These are phyloP conservation scores for Drosophila percnosoma DNA, from an alignment of 2,888 invertebrate genomes.

Conservation along the genomic window DNA sequence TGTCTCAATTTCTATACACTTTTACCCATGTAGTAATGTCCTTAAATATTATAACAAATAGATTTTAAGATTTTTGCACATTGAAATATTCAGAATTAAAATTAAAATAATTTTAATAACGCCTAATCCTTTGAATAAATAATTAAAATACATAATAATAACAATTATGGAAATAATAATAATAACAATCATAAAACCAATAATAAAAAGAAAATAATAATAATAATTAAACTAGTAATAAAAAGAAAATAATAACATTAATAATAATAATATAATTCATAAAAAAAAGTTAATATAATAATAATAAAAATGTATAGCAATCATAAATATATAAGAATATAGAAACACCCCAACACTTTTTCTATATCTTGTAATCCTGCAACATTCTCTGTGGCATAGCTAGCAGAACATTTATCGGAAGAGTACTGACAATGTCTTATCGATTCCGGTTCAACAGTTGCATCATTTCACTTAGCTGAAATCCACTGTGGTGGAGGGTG, in stretches of 20 bases:
- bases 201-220: too few species aligned
- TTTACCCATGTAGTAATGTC: not conserved
- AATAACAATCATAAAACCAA: not conserved
- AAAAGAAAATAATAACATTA: not conserved
- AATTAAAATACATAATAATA: not conserved
- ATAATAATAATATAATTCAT: not conserved
- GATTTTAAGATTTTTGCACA: not conserved
- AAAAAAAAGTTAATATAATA: not conserved
- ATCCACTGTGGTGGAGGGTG: conserved; percentile 5
- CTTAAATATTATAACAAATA: not conserved
- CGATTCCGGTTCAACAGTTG: conserved; percentile 76
- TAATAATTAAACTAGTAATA: not conserved
- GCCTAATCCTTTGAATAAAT: not conserved
- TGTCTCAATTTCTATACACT: not conserved
- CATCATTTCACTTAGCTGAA: conserved; percentile 76
- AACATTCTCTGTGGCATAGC: not conserved
- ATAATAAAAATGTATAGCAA: not conserved
- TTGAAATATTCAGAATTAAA: not conserved
- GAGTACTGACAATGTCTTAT: conserved; percentile 44
- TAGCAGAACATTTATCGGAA: not conserved
- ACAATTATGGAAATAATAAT: not conserved
- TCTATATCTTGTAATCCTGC: not conserved
- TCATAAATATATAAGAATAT: not conserved
- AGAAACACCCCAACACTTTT: not conserved
- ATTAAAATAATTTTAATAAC: not conserved